Evolutionary conservation across 2,888 invertebrate species (phyloP).

Genomic region (Leucophenga maculata): DNA sequence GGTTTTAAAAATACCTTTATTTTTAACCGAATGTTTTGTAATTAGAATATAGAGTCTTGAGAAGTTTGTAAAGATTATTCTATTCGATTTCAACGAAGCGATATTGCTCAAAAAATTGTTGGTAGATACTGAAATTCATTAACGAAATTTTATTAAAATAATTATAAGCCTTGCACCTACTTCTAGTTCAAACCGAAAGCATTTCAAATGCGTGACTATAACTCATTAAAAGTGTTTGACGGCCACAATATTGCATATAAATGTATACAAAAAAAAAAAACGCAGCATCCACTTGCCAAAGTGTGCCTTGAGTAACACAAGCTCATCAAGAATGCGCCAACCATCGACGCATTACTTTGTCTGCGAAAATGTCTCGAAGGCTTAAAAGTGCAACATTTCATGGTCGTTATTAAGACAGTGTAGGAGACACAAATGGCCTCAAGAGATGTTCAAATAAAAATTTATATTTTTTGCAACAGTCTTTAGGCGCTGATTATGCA

Average conservation of each 20-base stretch:
- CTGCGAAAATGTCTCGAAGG: slow-evolving; percentile 54
- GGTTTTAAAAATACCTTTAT: too few species aligned
- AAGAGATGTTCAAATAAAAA: slow-evolving; percentile 8
- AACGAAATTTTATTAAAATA: too few species aligned
- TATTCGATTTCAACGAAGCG: too few species aligned
- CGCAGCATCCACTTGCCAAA: slow-evolving; percentile 29
- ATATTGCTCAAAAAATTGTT: too few species aligned
- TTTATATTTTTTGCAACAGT: background rate
- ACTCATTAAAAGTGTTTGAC: slow-evolving; percentile 33
- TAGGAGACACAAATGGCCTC: slow-evolving; percentile 22
- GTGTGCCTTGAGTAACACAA: slow-evolving; percentile 47
- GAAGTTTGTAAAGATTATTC: too few species aligned
- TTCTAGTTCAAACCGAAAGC: too few species aligned
- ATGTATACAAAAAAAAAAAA: slow-evolving; percentile 12
- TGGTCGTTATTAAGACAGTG: slow-evolving; percentile 59
- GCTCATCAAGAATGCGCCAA: slow-evolving; percentile 5
- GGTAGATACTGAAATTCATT: too few species aligned
- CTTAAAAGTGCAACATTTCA: slow-evolving; percentile 63
- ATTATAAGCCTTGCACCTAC: too few species aligned
- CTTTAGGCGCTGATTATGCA: slow-evolving; percentile 3
- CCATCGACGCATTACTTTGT: slow-evolving; percentile 32
- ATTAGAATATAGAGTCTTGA: too few species aligned
- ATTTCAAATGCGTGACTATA: slow-evolving; percentile 33
- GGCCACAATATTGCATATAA: background rate
- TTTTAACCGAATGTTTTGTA: too few species aligned